Evolutionary conservation across 2,113 vertebrate species (phyloP), one percentile per base, ranked within the genome.

Genomic region (Collichthys lucidus): DNA sequence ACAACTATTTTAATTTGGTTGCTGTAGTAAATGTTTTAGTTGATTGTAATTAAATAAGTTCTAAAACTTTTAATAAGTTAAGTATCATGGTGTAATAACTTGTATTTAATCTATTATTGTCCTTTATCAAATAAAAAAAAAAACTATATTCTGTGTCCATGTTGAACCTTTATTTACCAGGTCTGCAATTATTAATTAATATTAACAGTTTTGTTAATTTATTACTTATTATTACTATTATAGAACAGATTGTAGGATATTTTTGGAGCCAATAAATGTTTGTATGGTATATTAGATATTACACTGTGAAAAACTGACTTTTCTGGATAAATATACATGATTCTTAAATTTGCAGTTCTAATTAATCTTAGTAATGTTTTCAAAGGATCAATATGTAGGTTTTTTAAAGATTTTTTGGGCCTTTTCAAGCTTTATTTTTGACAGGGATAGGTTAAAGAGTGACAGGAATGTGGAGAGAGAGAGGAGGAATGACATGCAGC

Each of bases 31-130:
- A 84, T 89, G 74, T 86, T 79, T 84, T 85, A 89, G 83, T 72
- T 88, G 31, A 82, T 52, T 90, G 52, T 86, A 83, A 82, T 86
- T 81, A 89, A 89, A 75, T 75, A 47, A 44, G 53, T 77, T 74
- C 9, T 69, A 55, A 86, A 80, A 62, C 66, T 16, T 84, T 74
- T 75, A 83, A 80, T 91, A 77, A 92, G 55, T 94, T 94, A 90
- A 92, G 42, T 80, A 87, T 84, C 73, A 69, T 79, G 74, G 53
- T 89, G 76, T 90, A 88, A 90, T 82, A 79, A 84, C 71, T 84
- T 93, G 76, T 92, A 93, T 90, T 92, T 92, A 87, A 92, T 92
- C 85, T 80, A 79, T 88, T 79, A 59, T 82, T 91, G 79, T 83
- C 17, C 56, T 84, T 77, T 76, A 88, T 77, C 52, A 80, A 90